phyloP scores from a whole-genome alignment of 2,888 invertebrate genomes.

The Apamea sordens region DNA sequence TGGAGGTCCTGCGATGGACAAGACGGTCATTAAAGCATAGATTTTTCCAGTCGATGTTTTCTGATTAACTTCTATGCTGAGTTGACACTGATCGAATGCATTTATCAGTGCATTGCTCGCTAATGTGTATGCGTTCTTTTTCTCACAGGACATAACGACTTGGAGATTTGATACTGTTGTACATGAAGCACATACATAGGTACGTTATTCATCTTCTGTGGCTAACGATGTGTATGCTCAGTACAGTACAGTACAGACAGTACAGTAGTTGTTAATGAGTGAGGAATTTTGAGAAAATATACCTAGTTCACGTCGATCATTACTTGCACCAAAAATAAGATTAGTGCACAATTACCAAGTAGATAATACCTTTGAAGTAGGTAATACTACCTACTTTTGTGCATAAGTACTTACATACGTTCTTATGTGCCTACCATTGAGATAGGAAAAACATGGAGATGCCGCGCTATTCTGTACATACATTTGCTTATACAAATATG shows the following conservation, averaged over 20 bases:
- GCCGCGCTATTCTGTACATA: too few species aligned
- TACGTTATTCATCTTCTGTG: not conserved
- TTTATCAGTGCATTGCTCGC: not conserved
- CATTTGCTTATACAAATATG: too few species aligned
- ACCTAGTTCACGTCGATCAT: too few species aligned
- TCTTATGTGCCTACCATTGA: not conserved
- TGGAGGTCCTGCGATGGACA: not conserved
- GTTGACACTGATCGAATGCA: not conserved
- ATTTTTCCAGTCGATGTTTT: not conserved
- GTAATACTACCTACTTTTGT: not conserved
- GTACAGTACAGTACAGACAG: not conserved
- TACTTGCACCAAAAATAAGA: not conserved
- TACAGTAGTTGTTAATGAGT: not conserved
- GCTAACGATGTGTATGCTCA: conserved; percentile 1
- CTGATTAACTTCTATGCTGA: not conserved
- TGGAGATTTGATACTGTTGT: not conserved
- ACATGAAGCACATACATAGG: not conserved
- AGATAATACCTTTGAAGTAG: not conserved
- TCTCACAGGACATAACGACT: not conserved
- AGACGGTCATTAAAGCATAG: not conserved
- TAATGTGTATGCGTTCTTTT: not conserved
- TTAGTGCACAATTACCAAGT: too few species aligned
- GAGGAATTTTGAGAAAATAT: not conserved
- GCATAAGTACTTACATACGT: not conserved
- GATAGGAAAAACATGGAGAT: too few species aligned